Evolutionary conservation across 35 echinoderm and acorn worm genomes (phyloP).

Genomic region (Stichopus chloronotus): DNA sequence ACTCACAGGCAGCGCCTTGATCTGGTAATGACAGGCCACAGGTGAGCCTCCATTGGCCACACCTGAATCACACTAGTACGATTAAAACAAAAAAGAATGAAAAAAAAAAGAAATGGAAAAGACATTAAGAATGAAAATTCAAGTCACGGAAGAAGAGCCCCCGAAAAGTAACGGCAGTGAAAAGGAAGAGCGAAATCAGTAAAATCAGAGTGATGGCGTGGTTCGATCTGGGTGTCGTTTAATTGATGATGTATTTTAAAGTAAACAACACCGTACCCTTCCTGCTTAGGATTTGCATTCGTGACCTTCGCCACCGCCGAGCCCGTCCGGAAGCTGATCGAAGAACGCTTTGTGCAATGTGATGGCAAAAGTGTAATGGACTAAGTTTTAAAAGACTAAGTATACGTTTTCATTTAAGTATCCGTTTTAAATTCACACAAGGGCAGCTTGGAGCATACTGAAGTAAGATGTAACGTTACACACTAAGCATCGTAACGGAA

Average conservation of each 20-base stretch:
- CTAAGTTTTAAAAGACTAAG: slow-evolving; percentile 54
- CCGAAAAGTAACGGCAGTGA: too few relatives aligned
- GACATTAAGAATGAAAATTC: too few relatives aligned
- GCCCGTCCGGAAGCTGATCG: slow-evolving; percentile 22
- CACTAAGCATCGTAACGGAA: neutral
- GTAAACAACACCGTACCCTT: slow-evolving; percentile 42
- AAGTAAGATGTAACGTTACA: neutral
- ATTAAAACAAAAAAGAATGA: too few relatives aligned
- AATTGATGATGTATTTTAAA: slow-evolving; percentile 29
- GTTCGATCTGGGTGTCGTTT: slow-evolving; percentile 22
- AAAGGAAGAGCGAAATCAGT: too few relatives aligned
- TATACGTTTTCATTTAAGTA: slow-evolving; percentile 34
- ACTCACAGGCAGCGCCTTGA: too few relatives aligned
- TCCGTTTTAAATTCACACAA: slow-evolving; percentile 8
- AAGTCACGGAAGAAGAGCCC: too few relatives aligned
- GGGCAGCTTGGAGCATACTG: slow-evolving; percentile 47
- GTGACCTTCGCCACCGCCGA: slow-evolving; percentile 29
- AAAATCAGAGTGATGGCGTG: slow-evolving; percentile 11
- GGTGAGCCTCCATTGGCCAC: too few relatives aligned
- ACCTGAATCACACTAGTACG: too few relatives aligned
- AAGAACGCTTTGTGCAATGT: slow-evolving; percentile 47
- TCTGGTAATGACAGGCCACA: too few relatives aligned
- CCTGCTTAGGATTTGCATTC: slow-evolving; percentile 42
- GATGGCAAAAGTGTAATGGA: slow-evolving; percentile 50
- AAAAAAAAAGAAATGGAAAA: too few relatives aligned